Conservation (phyloP, 35 echinoderm and acorn worm genomes). For the Anneissia japonica region DNA sequence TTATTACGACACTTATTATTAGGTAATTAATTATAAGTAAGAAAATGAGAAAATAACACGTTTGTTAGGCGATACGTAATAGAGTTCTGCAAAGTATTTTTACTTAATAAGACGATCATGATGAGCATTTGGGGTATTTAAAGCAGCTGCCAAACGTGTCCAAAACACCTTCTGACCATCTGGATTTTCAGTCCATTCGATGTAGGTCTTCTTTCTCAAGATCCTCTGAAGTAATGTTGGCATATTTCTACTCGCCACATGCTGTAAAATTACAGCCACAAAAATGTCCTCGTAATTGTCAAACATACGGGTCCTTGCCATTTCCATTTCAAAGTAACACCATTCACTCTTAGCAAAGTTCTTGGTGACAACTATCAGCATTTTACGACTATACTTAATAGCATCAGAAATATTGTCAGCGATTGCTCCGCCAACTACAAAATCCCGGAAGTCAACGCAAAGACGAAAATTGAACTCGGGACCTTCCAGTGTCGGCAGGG, state of each 20-base stretch:
- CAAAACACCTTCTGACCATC: constrained; percentile 4
- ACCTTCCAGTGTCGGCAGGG: constrained; percentile 41
- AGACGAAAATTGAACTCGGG: background rate
- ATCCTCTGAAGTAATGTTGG: background rate
- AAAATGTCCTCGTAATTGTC: background rate
- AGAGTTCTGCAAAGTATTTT: too few species aligned
- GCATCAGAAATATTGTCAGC: constrained; percentile 49
- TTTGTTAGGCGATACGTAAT: too few species aligned
- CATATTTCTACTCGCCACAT: background rate
- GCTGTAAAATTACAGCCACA: background rate
- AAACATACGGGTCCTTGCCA: constrained; percentile 3
- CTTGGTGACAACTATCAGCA: constrained; percentile 36
- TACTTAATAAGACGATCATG: background rate
- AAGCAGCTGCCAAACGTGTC: background rate
- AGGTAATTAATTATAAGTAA: too few species aligned
- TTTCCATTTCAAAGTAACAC: constrained; percentile 68
- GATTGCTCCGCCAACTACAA: constrained; percentile 49
- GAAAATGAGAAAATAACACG: too few species aligned
- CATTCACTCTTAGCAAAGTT: constrained; percentile 70
- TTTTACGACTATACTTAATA: constrained; percentile 44
- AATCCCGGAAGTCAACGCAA: constrained; percentile 51
- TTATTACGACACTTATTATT: too few species aligned
- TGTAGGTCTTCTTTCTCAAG: constrained; percentile 6
- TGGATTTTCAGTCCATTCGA: constrained; percentile 2
- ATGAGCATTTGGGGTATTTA: background rate